Evolutionary conservation across 2,888 invertebrate genomes (phyloP), one percentile per base, ranked within the genome.

Genomic region (Chymomyza caudatula): DNA sequence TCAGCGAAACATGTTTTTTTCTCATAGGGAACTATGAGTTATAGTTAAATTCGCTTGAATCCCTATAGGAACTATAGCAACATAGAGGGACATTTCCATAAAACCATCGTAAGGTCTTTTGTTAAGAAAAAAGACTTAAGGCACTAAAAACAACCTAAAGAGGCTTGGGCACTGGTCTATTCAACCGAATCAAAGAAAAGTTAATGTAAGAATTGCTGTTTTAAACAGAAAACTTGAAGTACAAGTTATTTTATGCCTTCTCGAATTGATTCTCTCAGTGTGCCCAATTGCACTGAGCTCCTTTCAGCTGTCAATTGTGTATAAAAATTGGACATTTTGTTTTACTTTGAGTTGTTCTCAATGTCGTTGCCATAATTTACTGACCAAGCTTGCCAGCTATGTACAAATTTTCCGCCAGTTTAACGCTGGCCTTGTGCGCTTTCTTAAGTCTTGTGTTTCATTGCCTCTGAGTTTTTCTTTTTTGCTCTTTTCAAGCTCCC

Each of bases 391-490:
- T 47, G 29, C 20, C 3, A 20, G 22, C 15, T 37, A n/a, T 55
- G 13, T 55, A 22, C 22, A 44, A 43, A 63, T 63, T 55, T 65
- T 56, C 47, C 60, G 60, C 60, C 56, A 51, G 56, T 52, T 65
- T 60, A 60, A 52, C 56, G 56, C 55, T 47, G 60, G 49, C 65
- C 60, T 65, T 60, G 60, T 56, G 17, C 59, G n/a, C 37, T 59
- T 51, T 59, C 13, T 51, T 29, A 5, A 47, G 23, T 44, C 47
- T 58, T 58, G 11, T 37, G 17, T 51, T 8, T 20, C 43, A 49
- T 59, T 49, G 47, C 11, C 44, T 44, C 23, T 25, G 44, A 42
- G 22, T 20, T 47, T 47, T 47, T 17, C 15, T 44, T 47, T 47
- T 19, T 47, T 47, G 15, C 19, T 47, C 37, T 37, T 37, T 47